phyloP scores from a whole-genome alignment of 2,797 vertebrate species.

The Tolypeutes matacus region DNA sequence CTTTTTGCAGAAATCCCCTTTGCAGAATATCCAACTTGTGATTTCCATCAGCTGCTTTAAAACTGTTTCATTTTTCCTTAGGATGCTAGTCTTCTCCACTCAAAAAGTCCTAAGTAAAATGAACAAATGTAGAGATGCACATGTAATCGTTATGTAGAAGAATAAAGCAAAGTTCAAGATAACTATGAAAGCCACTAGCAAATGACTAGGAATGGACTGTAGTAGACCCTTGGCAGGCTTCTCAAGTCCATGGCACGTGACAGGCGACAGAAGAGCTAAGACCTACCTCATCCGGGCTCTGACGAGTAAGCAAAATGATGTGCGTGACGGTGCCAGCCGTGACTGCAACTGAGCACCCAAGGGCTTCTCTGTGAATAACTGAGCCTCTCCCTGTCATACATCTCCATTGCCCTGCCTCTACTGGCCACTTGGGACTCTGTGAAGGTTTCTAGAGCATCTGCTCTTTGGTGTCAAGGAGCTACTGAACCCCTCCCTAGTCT shows the following conservation, averaged over 20 bases:
- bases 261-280: not conserved
- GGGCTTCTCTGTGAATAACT: not conserved
- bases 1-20: not conserved
- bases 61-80: conserved; percentile 37
- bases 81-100: not conserved
- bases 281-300: conserved; percentile 75
- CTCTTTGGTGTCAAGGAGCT: not conserved
- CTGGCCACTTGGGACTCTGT: not conserved
- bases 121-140: conserved; percentile 11
- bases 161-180: conserved; percentile 32
- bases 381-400: not conserved
- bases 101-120: conserved; percentile 36
- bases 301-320: not conserved
- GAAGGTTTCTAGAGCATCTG: not conserved
- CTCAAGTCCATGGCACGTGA: not conserved
- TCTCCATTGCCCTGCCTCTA: not conserved
- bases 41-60: conserved; percentile 30
- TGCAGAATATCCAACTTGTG: not conserved
- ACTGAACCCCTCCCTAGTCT: not conserved
- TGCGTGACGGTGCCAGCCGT: not conserved
- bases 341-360: not conserved
- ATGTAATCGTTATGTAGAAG: not conserved
- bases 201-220: not conserved
- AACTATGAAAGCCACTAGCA: not conserved
- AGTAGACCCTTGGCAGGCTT: not conserved